Conservation (phyloP, 2,113 vertebrate species). For the Girardinichthys multiradiatus region DNA sequence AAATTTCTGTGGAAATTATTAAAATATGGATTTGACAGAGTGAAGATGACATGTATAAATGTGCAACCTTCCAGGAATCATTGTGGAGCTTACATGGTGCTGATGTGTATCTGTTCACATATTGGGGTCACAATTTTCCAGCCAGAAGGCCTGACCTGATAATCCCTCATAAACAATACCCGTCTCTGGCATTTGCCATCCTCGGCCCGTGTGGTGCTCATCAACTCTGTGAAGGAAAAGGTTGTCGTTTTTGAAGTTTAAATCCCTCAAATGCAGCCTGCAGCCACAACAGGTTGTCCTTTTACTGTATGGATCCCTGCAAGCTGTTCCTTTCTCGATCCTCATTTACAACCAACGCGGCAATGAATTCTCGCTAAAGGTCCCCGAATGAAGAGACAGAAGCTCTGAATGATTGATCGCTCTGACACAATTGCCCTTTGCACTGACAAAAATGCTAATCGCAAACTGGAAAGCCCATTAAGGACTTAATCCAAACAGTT, state of each 20-base stretch:
- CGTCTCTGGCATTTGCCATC: conserved; percentile 75
- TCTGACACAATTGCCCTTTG: conserved; percentile 59
- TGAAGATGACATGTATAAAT: conserved; percentile 55
- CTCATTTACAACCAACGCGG: conserved; percentile 55
- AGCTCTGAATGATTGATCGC: conserved; percentile 47
- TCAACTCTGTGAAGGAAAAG: conserved; percentile 46
- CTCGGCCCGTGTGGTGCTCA: conserved; percentile 31
- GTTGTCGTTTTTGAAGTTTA: conserved; percentile 45
- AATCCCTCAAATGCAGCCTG: conserved; percentile 51
- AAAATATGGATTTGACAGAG: conserved; percentile 66
- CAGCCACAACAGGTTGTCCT: conserved; percentile 33
- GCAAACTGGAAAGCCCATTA: conserved; percentile 47
- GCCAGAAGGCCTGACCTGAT: conserved; percentile 66
- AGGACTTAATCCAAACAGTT: conserved; percentile 56
- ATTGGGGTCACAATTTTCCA: conserved; percentile 75
- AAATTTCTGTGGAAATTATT: conserved; percentile 66
- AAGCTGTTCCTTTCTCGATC: conserved; percentile 50
- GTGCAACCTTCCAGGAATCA: conserved; percentile 61
- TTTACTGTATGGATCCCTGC: conserved; percentile 28
- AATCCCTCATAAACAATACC: conserved; percentile 78
- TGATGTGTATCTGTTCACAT: conserved; percentile 78
- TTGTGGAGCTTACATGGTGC: conserved; percentile 62
- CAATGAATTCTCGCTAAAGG: conserved; percentile 67
- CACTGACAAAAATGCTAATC: conserved; percentile 48
- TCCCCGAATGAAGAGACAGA: conserved; percentile 49